Evolutionary conservation across 2,113 vertebrate genomes (phyloP), one percentile per base, ranked within the genome.

Genomic region (Pachycephala philippinensis): DNA sequence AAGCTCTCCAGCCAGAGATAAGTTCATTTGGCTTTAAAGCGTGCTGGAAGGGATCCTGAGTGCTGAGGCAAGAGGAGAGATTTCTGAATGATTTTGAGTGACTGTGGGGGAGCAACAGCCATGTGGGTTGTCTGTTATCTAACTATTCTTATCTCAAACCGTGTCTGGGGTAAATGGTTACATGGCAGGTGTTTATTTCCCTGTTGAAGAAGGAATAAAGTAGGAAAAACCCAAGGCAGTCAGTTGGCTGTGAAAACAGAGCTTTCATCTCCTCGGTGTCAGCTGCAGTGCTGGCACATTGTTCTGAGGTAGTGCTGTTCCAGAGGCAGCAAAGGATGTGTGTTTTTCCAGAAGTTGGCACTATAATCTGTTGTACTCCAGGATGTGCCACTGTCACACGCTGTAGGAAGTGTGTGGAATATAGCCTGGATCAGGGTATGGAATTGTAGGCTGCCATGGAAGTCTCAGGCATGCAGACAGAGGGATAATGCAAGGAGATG

Each of bases 371-470:
- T 60, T 60, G 56, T 52, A 15, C 31, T 12, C 13, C 24, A 22
- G 75, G 84, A 13, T 13, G 5, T 12, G 13, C 28, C 45, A 1
- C 7, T 60, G 42, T 30, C n/a, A 20, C 6, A 11, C 0, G 0
- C 4, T 27, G 18, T 11, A 9, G 57, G 37, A 53, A 56, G 31
- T 2, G 2, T 30, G 31, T 68, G 56, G 52, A 47, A 3, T 10
- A 6, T 10, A n/a, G 44, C 26, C 24, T 22, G 53, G 15, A 13
- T 31, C 20, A 13, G 56, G 47, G 15, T 17, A n/a, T 27, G 52
- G 70, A 16, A 69, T 40, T 65, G 26, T 23, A 45, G 83, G 60
- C 83, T 80, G 53, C 66, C 56, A 0, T 37, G 64, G 54, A 30
- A 52, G 11, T n/a, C n/a, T 54, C 37, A 3, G 80, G 28, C 61